Percentiles rank a stretch among this genome's conserved stretches.
Conservation (phyloP, 2,888 invertebrate species). For the Hoplodrina ambigua region DNA sequence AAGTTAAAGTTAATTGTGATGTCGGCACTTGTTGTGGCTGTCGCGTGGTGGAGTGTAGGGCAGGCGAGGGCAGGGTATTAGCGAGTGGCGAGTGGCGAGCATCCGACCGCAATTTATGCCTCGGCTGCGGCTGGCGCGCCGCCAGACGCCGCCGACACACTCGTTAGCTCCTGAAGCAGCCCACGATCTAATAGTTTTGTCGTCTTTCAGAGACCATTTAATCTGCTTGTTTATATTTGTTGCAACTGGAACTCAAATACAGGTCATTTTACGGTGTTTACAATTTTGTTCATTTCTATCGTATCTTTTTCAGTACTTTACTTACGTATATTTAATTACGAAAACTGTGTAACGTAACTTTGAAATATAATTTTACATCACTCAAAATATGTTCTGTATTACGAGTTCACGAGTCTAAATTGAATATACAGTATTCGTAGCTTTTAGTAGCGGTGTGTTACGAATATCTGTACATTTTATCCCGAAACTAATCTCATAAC, state of each 20-base stretch:
- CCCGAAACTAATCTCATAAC: slow-evolving; percentile 25
- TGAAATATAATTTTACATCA: not conserved
- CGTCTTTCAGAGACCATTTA: slow-evolving; percentile 79
- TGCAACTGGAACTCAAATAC: slow-evolving; percentile 65
- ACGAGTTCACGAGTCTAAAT: slow-evolving; percentile 3
- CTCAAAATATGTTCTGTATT: not conserved
- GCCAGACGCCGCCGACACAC: slow-evolving; percentile 79
- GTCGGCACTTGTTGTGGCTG: slow-evolving; percentile 75
- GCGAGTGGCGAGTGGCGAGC: slow-evolving; percentile 60
- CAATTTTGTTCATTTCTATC: slow-evolving; percentile 36
- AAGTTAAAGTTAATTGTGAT: slow-evolving; percentile 55
- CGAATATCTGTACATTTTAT: slow-evolving; percentile 34
- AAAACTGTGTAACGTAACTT: not conserved
- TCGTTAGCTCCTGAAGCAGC: slow-evolving; percentile 81
- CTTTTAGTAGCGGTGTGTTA: slow-evolving; percentile 41
- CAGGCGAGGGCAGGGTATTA: slow-evolving; percentile 56
- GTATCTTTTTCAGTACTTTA: slow-evolving; percentile 19
- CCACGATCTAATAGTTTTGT: slow-evolving; percentile 84
- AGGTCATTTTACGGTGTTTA: slow-evolving; percentile 67
- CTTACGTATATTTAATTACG: not conserved
- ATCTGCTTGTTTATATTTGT: slow-evolving; percentile 81
- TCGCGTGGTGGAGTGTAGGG: slow-evolving; percentile 61
- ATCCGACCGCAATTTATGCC: slow-evolving; percentile 80
- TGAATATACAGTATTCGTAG: slow-evolving; percentile 35
- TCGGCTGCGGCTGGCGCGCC: slow-evolving; percentile 73